Evolutionary conservation across 2,797 vertebrate genomes (phyloP).

Genomic region (Menidia menidia): DNA sequence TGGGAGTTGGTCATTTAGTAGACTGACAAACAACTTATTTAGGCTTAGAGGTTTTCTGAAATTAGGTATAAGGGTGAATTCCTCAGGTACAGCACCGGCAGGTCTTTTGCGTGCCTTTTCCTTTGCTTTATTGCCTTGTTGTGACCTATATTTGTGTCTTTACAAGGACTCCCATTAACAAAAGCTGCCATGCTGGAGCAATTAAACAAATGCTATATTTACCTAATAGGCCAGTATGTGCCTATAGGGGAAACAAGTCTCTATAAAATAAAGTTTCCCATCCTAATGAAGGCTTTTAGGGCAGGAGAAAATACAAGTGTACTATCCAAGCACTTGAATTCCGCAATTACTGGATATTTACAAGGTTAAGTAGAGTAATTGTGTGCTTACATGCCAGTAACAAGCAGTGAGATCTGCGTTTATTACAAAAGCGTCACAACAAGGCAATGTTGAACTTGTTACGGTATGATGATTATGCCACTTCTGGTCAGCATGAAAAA

Average conservation of each 20-base stretch:
- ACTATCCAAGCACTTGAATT: constrained; percentile 44
- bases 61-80: not conserved
- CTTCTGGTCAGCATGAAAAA: not conserved
- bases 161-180: constrained; percentile 60
- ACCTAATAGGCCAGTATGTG: constrained; percentile 58
- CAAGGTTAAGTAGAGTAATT: constrained; percentile 58
- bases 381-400: constrained; percentile 43
- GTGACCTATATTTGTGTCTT: constrained; percentile 43
- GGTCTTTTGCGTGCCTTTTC: constrained; percentile 15
- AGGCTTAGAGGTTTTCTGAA: not conserved
- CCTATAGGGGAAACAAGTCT: constrained; percentile 64
- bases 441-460: constrained; percentile 24
- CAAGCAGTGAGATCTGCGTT: constrained; percentile 34
- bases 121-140: constrained; percentile 46
- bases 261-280: constrained; percentile 70
- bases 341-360: constrained; percentile 67
- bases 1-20: not conserved
- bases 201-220: constrained; percentile 72
- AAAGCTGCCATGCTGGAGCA: constrained; percentile 61
- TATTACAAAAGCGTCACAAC: constrained; percentile 25
- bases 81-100: constrained; percentile 9
- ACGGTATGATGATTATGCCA: not conserved
- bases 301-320: constrained; percentile 43
- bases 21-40: not conserved
- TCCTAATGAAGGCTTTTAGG: constrained; percentile 58